These are phyloP conservation scores for Oreochromis spilurus DNA, from an alignment of 2,113 vertebrate species.

Conservation along the genomic window DNA sequence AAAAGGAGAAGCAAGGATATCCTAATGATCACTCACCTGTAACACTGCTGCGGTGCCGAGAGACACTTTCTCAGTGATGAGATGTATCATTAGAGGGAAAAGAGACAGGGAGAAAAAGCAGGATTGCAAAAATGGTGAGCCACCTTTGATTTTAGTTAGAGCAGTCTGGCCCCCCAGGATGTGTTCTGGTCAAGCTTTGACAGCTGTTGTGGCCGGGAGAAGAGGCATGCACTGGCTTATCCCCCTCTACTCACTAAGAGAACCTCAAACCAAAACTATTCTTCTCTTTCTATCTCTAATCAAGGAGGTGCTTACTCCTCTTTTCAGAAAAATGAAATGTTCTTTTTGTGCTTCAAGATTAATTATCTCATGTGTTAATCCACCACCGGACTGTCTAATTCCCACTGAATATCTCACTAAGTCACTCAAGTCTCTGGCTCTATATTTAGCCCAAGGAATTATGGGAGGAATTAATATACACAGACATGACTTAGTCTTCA, in stretches of 20 bases:
- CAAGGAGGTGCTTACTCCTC: neutral
- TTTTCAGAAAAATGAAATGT: neutral
- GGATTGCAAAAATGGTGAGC: neutral
- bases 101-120: neutral
- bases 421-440: slow-evolving; percentile 29
- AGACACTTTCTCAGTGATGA: neutral
- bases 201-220: slow-evolving; percentile 31
- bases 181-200: neutral
- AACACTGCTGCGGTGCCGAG: neutral
- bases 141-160: neutral
- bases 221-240: slow-evolving; percentile 13
- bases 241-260: neutral
- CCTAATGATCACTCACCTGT: slow-evolving; percentile 6
- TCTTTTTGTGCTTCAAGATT: neutral
- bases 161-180: neutral
- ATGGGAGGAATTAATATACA: slow-evolving; percentile 48
- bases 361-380: slow-evolving; percentile 29
- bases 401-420: slow-evolving; percentile 19
- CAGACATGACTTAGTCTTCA: slow-evolving; percentile 50
- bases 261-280: neutral
- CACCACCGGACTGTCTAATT: slow-evolving; percentile 3
- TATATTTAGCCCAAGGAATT: slow-evolving; percentile 52
- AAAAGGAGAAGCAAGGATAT: neutral
- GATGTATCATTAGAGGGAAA: neutral
- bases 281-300: neutral